Base-by-base conservation (phyloP, 2,888 invertebrate species). In the Diplazon laetatorius region DNA sequence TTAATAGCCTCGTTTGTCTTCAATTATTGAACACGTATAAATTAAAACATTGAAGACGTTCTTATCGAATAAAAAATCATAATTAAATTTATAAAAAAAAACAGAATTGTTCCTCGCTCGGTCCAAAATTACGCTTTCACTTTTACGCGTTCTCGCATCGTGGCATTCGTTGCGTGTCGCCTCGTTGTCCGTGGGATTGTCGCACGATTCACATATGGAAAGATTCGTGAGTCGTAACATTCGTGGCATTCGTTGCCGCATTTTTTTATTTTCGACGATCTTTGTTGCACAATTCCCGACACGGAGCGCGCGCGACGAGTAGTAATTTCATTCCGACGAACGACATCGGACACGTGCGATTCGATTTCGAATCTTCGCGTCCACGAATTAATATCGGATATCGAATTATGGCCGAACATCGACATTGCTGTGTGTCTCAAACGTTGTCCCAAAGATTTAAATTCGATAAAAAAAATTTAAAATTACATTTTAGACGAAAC, bases 181-280 rank as follows among this genome's bases (percentile, higher is more conserved):
- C 20, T 46, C 30, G 57, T 46, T 35, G 50, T 14, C n/a, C 65
- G 66, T 66, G 66, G 74, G 57, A 50, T 22, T 50, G 48, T 66
- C 59, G 18, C 57, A 25, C 52, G n/a, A 39, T 66, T 74, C 66
- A 66, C 66, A 74, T 74, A 74, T 60, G 74, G 66, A 42, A n/a
- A 16, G n/a, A n/a, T n/a, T n/a, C 59, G 50, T 50, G 46, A 42
- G 18, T 48, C 57, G n/a, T 74, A 66, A 60, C 74, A 66, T 66
- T 30, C n/a, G n/a, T n/a, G 66, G 66, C 25, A 66, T 66, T 73
- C 65, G 59, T 50, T 60, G 50, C 30, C 30, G 16, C 22, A 30
- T 2, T 30, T 30, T 2, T 5, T 30, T 30, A 2, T 30, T 30
- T 66, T 10, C 20, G n/a, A 73, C 42, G 50, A 57, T 18, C 70